phyloP scores from a whole-genome alignment of 1,140 invertebrate species.

The Chrysoperla carnea region DNA sequence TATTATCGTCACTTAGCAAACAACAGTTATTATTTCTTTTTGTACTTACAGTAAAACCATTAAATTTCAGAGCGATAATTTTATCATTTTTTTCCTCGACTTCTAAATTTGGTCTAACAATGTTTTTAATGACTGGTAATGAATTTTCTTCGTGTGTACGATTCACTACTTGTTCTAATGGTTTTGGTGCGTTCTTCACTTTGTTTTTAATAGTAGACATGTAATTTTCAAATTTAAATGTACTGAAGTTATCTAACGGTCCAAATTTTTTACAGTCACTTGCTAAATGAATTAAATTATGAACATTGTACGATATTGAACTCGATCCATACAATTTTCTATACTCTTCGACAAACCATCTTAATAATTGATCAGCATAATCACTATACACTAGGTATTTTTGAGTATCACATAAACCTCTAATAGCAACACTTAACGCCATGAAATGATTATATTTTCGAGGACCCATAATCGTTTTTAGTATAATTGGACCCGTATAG shows the following conservation, averaged over 20 bases:
- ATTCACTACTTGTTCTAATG: slow-evolving; percentile 2
- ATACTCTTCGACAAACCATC: slow-evolving; percentile 6
- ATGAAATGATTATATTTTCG: slow-evolving; percentile 5
- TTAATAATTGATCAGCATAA: slow-evolving; percentile 3
- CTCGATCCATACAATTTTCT: slow-evolving; percentile 4
- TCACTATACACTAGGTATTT: slow-evolving; percentile 1
- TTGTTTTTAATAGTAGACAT: slow-evolving; percentile 3
- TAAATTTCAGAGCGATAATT: no score
- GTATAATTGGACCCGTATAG: slow-evolving; percentile 11
- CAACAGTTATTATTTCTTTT: no score
- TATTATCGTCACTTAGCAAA: no score
- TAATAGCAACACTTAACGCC: slow-evolving; percentile 3
- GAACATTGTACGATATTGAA: slow-evolving; percentile 8
- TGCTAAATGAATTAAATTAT: slow-evolving; percentile 6
- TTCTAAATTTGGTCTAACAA: no score
- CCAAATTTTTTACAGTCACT: slow-evolving; percentile 5
- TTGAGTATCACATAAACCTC: slow-evolving; percentile 1
- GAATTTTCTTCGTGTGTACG: no score
- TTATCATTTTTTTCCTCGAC: no score
- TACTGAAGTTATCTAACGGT: slow-evolving; percentile 3
- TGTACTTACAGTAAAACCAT: no score
- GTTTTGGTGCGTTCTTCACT: slow-evolving; percentile 2
- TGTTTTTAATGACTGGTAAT: no score
- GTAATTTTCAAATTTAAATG: slow-evolving; percentile 8
- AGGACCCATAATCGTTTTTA: slow-evolving; percentile 2